phyloP scores from a whole-genome alignment of 2,113 vertebrate genomes.

The Glaucidium brasilianum region DNA sequence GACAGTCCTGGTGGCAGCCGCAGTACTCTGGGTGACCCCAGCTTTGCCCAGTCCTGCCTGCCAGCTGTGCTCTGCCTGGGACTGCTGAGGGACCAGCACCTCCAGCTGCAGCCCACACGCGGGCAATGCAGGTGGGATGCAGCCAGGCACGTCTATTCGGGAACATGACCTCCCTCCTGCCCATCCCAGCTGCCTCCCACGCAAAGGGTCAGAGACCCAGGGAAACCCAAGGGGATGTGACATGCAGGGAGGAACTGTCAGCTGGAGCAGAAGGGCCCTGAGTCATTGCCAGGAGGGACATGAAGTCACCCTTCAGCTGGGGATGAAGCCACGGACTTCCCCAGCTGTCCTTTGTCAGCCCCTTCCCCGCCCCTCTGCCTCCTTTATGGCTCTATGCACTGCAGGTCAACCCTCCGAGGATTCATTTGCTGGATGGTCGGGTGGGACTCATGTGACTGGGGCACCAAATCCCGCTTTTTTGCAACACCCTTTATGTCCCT shows the following conservation, averaged over 20 bases:
- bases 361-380: neutral
- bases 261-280: constrained; percentile 5
- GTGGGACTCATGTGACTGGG: rapidly evolving
- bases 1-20: neutral
- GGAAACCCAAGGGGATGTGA: neutral
- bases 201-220: neutral
- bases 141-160: neutral
- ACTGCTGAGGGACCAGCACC: neutral
- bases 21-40: neutral
- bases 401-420: neutral
- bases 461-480: neutral
- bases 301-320: constrained; percentile 24
- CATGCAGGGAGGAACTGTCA: neutral
- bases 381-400: rapidly evolving
- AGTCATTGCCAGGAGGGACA: neutral
- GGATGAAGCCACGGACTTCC: neutral
- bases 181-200: neutral
- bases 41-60: neutral
- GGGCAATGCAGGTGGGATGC: neutral
- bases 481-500: neutral
- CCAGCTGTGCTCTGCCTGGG: neutral
- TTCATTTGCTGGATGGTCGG: neutral
- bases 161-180: neutral
- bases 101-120: neutral
- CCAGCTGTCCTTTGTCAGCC: neutral